Evolutionary conservation across 1,140 invertebrate species (phyloP), one percentile per base, ranked within the genome.

Genomic region (Bicyclus anynana): DNA sequence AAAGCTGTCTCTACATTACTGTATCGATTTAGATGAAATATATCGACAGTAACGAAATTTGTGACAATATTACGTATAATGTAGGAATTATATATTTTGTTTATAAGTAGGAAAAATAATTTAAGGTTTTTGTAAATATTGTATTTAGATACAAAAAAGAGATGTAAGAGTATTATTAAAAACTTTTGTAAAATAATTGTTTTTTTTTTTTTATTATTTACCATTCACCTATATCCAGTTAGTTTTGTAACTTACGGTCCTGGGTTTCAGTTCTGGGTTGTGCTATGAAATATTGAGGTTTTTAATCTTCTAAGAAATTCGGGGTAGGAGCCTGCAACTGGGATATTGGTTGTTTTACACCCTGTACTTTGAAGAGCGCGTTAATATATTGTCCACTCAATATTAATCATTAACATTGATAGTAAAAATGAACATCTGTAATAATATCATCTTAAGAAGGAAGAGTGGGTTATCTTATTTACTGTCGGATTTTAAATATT

Each of bases 141-240:
- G 84, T 85, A 84, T 84, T 74, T 87, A 87, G 76, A 80, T 81
- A 84, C 73, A 79, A 79, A 20, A 14, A 77, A 53, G 69, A 79
- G 76, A 78, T 79, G 74, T 86, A 80, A 80, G 71, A 77, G 75
- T 82, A 86, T 76, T 80, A 83, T 82, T 84, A 84, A 84, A 84
- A 65, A 76, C 73, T 80, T 77, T 74, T 74, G 48, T 66, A 69
- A 74, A 75, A n/a, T n/a, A n/a, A n/a, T n/a, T n/a, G n/a, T n/a
- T n/a, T n/a, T n/a, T n/a, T n/a, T n/a, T n/a, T n/a, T n/a, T 72
- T 65, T 51, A 59, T 14, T 10, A 51, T 61, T 18, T 13, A 33
- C 37, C 49, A 67, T 54, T 56, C 40, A 46, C 37, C 46, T 27
- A 56, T 1, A 5, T 40, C 5, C 2, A 2, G n/a, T 38, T 14